These are phyloP conservation scores for Tupaia tana DNA, from an alignment of 2,113 vertebrate species.

Conservation along the genomic window DNA sequence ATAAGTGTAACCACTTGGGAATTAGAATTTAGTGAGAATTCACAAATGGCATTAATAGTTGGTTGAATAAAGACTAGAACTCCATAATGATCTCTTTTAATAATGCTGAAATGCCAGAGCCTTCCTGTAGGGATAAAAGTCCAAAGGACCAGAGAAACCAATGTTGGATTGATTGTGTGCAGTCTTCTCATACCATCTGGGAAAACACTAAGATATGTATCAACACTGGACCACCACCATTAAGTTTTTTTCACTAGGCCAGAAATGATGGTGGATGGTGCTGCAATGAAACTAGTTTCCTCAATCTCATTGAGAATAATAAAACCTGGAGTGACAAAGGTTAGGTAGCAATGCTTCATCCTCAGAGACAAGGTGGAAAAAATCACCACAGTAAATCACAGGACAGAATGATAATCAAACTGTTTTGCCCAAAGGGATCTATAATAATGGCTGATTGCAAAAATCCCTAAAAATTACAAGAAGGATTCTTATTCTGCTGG, in stretches of 20 bases:
- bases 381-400: neutral
- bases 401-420: neutral
- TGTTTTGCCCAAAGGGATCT: neutral
- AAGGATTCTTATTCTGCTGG: neutral
- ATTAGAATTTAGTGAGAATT: neutral
- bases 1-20: neutral
- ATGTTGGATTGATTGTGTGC: neutral
- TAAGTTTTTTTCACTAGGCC: neutral
- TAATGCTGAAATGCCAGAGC: neutral
- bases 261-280: neutral
- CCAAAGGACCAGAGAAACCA: neutral
- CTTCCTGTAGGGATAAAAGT: neutral
- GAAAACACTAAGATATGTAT: neutral
- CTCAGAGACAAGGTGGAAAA: neutral
- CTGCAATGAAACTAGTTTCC: neutral
- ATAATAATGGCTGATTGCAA: neutral
- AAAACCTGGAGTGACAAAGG: neutral
- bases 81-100: neutral
- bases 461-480: neutral
- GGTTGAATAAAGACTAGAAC: neutral
- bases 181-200: neutral
- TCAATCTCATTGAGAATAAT: neutral
- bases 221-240: neutral
- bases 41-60: neutral
- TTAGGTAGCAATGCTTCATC: neutral